Conservation (phyloP, 2,888 invertebrate genomes). For the Mythimna lalbum region DNA sequence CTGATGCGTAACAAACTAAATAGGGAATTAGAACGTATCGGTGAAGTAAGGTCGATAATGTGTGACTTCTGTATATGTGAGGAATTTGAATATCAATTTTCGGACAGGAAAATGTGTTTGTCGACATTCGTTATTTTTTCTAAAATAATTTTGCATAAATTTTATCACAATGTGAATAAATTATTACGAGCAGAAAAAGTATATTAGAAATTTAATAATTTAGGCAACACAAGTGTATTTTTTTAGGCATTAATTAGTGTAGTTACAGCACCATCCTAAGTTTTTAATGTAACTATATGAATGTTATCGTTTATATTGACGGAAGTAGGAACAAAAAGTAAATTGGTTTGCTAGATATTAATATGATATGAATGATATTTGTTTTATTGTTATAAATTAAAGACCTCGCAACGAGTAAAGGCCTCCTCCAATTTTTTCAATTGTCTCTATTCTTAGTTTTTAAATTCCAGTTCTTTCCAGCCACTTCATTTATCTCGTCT, state of each 20-base stretch:
- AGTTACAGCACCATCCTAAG: not conserved
- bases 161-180: not conserved
- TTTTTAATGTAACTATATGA: not conserved
- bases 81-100: not conserved
- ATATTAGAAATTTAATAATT: not conserved
- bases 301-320: not conserved
- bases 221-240: too few relatives aligned
- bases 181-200: not conserved
- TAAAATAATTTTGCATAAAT: not conserved
- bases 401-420: too few relatives aligned
- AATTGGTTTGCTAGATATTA: not conserved
- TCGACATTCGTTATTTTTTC: not conserved
- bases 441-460: too few relatives aligned
- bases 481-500: too few relatives aligned
- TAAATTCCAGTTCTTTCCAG: too few relatives aligned
- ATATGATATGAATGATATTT: not conserved
- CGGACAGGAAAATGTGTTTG: constrained; percentile 11
- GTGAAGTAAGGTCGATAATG: constrained; percentile 15
- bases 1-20: constrained; percentile 38
- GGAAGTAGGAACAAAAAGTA: not conserved
- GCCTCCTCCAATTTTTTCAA: too few relatives aligned
- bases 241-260: not conserved
- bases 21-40: constrained; percentile 6
- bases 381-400: too few relatives aligned
- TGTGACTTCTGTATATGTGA: not conserved